phyloP scores from a whole-genome alignment of 2,888 invertebrate species.

The Melikaiella ostensackeni region DNA sequence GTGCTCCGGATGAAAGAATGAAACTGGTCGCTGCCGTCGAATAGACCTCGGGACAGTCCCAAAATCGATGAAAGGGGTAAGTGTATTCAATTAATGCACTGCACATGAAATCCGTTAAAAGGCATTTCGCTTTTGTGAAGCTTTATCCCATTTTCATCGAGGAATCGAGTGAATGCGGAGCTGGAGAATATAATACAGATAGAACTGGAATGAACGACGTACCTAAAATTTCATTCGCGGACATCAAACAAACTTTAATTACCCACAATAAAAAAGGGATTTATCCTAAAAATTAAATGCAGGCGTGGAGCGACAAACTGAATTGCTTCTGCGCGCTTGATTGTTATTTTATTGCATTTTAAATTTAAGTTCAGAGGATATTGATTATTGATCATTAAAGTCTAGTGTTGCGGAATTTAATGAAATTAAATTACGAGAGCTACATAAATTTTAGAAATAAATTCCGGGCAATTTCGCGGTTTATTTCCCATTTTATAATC shows the following conservation, averaged over 20 bases:
- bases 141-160: slow-evolving; percentile 6
- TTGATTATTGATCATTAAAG: not conserved
- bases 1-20: slow-evolving; percentile 19
- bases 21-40: not conserved
- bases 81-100: slow-evolving; percentile 26
- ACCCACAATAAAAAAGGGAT: not conserved
- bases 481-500: too few species aligned
- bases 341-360: not conserved
- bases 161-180: not conserved
- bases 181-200: not conserved
- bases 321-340: not conserved
- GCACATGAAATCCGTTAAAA: slow-evolving; percentile 1
- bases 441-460: too few species aligned
- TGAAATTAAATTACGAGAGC: too few species aligned
- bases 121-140: slow-evolving; percentile 9
- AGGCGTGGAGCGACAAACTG: not conserved
- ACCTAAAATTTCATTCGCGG: not conserved
- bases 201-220: not conserved
- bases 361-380: not conserved
- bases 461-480: too few species aligned
- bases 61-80: slow-evolving; percentile 27
- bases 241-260: slow-evolving; percentile 24
- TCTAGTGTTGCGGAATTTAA: not conserved
- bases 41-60: not conserved
- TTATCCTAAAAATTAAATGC: not conserved